Evolutionary conservation across 2,797 vertebrate species (phyloP).

Genomic region (Rhinoraja longicauda): DNA sequence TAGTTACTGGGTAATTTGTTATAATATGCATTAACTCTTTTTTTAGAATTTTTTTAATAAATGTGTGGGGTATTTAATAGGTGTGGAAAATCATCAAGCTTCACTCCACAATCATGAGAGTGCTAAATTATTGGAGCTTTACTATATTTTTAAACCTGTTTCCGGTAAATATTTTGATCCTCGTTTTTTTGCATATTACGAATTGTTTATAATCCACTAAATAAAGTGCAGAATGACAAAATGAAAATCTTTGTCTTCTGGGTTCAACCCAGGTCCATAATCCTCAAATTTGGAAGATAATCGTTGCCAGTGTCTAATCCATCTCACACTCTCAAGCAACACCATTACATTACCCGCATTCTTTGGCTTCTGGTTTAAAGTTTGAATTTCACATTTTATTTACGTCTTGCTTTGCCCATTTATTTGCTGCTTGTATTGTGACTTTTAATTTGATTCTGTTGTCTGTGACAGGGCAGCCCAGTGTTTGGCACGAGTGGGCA

Average conservation of each 20-base stretch:
- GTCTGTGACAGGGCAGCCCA: constrained; percentile 73
- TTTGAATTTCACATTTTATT: constrained; percentile 14
- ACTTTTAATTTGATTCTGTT: neutral
- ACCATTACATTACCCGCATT: neutral
- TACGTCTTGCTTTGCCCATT: neutral
- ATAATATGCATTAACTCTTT: too few species aligned
- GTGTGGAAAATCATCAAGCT: too few species aligned
- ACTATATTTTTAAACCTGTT: neutral
- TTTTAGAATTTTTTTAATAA: too few species aligned
- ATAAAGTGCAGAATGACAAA: neutral
- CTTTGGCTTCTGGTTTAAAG: neutral
- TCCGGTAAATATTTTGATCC: neutral
- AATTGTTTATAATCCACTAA: neutral
- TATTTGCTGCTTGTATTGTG: too few species aligned
- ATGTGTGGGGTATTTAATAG: too few species aligned
- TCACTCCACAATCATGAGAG: too few species aligned
- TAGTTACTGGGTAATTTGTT: too few species aligned
- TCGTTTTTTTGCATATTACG: too few species aligned
- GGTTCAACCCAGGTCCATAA: neutral
- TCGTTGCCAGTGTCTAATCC: neutral
- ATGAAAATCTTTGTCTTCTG: neutral
- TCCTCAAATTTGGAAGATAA: neutral
- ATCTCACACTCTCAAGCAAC: neutral
- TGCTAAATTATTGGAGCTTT: too few species aligned
- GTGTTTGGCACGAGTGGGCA: constrained; percentile 81